Base-by-base conservation (phyloP, 2,888 invertebrate species). In the Clostera curtula region DNA sequence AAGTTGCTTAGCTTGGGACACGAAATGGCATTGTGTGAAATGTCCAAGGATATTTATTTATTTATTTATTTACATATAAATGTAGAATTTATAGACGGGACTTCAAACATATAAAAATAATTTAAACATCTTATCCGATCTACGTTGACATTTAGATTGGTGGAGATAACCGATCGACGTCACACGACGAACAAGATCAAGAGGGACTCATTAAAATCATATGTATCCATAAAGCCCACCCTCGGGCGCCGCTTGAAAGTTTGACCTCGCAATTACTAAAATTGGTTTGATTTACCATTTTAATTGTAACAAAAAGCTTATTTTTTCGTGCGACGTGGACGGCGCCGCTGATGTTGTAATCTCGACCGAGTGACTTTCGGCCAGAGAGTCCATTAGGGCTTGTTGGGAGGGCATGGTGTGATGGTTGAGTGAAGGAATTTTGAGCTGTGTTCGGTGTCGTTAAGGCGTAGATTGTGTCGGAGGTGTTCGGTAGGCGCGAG, bases 221-320 rank as follows among this genome's bases (percentile, higher is more conserved):
- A 68, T 62, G 67, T 64, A 66, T 61, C 69, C 56, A 57, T 72
- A 72, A 68, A 61, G 55, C 53, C 56, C 57, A 56, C 54, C 58
- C 44, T 58, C 54, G 55, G 61, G 65, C 62, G 52, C 54, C 68
- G 68, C 72, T 80, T 63, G 62, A 73, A 77, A 79, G 73, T 77
- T 76, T 77, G 76, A 76, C 74, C 76, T 70, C 75, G 77, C 80
- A 82, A 80, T 82, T 80, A 80, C 77, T 75, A 76, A 79, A 83
- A 82, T 79, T 83, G 79, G 80, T 83, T 82, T 80, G 82, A 83
- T 82, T 80, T 82, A 80, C 76, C 79, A 80, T 82, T 82, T 82
- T 79, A 82, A 82, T 80, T 82, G 80, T 82, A 77, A 80, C 77
- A 80, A 80, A 82, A 83, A 82, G 77, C 77, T 75, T 80, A 76